Base-by-base conservation (phyloP, 2,888 invertebrate species). In the Drosophila setosimentum region DNA sequence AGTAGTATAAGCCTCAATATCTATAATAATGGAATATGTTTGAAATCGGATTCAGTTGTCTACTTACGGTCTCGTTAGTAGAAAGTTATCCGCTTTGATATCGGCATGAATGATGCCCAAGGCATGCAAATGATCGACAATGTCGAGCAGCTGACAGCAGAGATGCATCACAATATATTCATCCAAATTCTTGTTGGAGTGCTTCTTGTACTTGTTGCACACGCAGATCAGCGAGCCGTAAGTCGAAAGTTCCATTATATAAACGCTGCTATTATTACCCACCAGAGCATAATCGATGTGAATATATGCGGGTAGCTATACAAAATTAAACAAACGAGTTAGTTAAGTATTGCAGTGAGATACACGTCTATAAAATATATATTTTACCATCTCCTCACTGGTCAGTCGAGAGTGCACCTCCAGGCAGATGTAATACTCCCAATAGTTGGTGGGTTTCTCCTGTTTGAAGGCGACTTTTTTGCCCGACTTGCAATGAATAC, bases 21-120 rank as follows among this genome's bases (percentile, higher is more conserved):
- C n/a, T n/a, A n/a, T n/a, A n/a, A n/a, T n/a, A n/a, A n/a, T n/a
- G n/a, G n/a, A n/a, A n/a, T n/a, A n/a, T n/a, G n/a, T n/a, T n/a
- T n/a, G n/a, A n/a, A n/a, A n/a, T n/a, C n/a, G n/a, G n/a, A n/a
- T 45, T 45, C 13, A 24, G 30, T 2, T 4, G 11, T 27, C 29
- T 21, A 94, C 95, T 94, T 94, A 96, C 96, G 95, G 94, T 92
- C 95, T 94, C 94, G 95, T 95, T 7, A 99, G 92, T 77, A 99
- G 94, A 92, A 99, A 97, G 94, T 99, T 99, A 92, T 99, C 99
- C 0, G 99, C 98, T 92, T 99, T 99, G 61, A 99, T 96, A 91
- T 99, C 99, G 0, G 97, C 98, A 91, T 99, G 99, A 80, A 99
- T 98, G 74, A 99, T 98, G 91, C 96, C 95, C 78, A 96, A 96